A percentile compares a stretch with the other conserved stretches of the same genome.
phyloP scores from a whole-genome alignment of 1,140 invertebrate species.

The Lanistes nyassanus region DNA sequence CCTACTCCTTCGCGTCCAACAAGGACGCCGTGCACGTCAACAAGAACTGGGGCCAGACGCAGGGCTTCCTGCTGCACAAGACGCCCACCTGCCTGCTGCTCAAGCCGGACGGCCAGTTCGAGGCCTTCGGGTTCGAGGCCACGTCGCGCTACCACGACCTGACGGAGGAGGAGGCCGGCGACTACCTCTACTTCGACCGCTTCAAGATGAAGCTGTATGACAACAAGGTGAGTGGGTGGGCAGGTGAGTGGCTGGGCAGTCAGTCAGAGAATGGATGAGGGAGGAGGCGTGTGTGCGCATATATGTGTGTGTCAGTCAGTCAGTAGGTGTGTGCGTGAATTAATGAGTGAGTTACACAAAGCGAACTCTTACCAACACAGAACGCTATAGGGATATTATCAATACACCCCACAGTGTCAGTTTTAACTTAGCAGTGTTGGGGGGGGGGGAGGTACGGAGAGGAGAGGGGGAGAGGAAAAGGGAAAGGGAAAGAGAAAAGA shows the following conservation, averaged over 20 bases:
- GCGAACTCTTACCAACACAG: too few relatives aligned
- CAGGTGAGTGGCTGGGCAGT: neutral
- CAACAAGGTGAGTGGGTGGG: conserved; percentile 70
- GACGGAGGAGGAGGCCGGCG: conserved; percentile 69
- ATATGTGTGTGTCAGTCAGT: neutral
- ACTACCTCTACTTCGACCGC: conserved; percentile 74
- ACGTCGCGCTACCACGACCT: conserved; percentile 73
- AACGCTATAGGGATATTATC: too few relatives aligned
- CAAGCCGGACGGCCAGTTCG: conserved; percentile 71
- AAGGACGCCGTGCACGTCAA: conserved; percentile 73
- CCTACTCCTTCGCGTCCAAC: conserved; percentile 72
- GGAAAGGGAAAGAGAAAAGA: too few relatives aligned
- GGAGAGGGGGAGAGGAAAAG: too few relatives aligned
- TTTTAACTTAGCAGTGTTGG: too few relatives aligned
- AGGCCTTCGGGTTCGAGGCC: conserved; percentile 73
- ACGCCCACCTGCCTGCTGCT: conserved; percentile 73
- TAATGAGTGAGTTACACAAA: too few relatives aligned
- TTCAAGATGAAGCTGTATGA: conserved; percentile 75
- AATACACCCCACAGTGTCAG: too few relatives aligned
- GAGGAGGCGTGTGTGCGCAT: neutral
- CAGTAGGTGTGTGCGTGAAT: too few relatives aligned
- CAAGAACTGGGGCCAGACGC: conserved; percentile 74
- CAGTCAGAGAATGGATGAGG: neutral
- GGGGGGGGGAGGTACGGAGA: too few relatives aligned
- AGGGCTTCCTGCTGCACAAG: conserved; percentile 73